Conservation (phyloP, 2,888 invertebrate genomes). For the Nomada flava region DNA sequence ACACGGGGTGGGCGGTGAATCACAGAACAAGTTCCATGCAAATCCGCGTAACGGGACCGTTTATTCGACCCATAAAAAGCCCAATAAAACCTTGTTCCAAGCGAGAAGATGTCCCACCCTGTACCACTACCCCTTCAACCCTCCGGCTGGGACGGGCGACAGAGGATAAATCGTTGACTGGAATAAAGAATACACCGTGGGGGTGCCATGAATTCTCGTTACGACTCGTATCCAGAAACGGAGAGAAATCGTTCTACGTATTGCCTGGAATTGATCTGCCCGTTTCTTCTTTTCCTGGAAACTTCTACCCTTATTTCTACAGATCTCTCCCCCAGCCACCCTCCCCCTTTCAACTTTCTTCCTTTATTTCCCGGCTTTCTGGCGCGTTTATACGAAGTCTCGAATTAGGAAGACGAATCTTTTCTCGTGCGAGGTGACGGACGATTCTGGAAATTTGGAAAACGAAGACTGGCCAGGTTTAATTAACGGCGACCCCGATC, state of each 20-base stretch:
- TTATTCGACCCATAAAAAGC: slow-evolving; percentile 80
- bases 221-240: slow-evolving; percentile 69
- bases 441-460: slow-evolving; percentile 68
- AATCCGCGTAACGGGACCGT: slow-evolving; percentile 79
- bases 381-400: not conserved
- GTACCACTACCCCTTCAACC: slow-evolving; percentile 28
- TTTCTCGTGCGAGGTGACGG: slow-evolving; percentile 57
- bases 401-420: not conserved
- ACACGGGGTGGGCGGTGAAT: slow-evolving; percentile 73
- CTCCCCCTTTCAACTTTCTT: slow-evolving; percentile 23
- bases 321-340: not conserved
- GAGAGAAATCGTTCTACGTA: slow-evolving; percentile 80
- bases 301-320: slow-evolving; percentile 33
- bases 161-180: slow-evolving; percentile 76
- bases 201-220: slow-evolving; percentile 63
- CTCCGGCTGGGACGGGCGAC: slow-evolving; percentile 64
- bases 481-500: slow-evolving; percentile 48
- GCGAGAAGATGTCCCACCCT: slow-evolving; percentile 61
- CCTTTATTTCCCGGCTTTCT: not conserved
- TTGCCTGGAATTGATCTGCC: slow-evolving; percentile 77
- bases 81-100: slow-evolving; percentile 76
- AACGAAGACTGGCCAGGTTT: slow-evolving; percentile 52
- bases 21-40: slow-evolving; percentile 78
- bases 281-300: slow-evolving; percentile 31
- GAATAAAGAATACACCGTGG: slow-evolving; percentile 74